phyloP scores from a whole-genome alignment of 2,888 invertebrate species.

The Hyposoter didymator region DNA sequence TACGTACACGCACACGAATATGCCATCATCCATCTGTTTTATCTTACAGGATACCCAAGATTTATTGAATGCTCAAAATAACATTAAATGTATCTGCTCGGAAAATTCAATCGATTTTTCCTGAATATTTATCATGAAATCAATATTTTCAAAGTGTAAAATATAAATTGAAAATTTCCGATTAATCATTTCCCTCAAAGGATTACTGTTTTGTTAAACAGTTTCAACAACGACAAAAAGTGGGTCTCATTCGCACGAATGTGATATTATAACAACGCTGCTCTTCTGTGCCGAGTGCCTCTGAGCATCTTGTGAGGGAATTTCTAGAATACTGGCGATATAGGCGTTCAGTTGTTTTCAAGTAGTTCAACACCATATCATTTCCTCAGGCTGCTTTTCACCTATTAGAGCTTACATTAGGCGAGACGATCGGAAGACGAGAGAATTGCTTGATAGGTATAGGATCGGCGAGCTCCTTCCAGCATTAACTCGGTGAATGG shows the following conservation, averaged over 20 bases:
- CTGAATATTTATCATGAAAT: neutral
- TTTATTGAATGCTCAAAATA: conserved; percentile 7
- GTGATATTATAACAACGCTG: neutral
- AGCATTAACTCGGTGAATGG: conserved; percentile 62
- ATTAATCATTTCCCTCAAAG: neutral
- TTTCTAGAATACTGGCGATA: neutral
- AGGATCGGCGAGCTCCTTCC: conserved; percentile 46
- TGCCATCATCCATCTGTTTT: conserved; percentile 29
- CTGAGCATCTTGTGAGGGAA: conserved; percentile 21
- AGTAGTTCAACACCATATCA: conserved; percentile 58
- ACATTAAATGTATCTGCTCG: neutral
- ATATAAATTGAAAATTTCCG: neutral
- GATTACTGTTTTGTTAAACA: neutral
- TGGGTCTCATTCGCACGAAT: neutral
- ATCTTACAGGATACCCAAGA: conserved; percentile 23
- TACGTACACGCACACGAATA: conserved; percentile 25
- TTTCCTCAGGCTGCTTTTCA: conserved; percentile 42
- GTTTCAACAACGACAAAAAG: neutral
- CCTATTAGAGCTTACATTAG: conserved; percentile 1
- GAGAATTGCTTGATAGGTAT: conserved; percentile 4
- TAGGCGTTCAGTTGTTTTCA: conserved; percentile 39
- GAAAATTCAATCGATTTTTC: neutral
- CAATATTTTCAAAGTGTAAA: neutral
- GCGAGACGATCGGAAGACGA: neutral
- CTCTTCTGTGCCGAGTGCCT: neutral